These are phyloP conservation scores for Pachyseris speciosa DNA, from an alignment of 64 coral and sea anemone species.

Conservation along the genomic window DNA sequence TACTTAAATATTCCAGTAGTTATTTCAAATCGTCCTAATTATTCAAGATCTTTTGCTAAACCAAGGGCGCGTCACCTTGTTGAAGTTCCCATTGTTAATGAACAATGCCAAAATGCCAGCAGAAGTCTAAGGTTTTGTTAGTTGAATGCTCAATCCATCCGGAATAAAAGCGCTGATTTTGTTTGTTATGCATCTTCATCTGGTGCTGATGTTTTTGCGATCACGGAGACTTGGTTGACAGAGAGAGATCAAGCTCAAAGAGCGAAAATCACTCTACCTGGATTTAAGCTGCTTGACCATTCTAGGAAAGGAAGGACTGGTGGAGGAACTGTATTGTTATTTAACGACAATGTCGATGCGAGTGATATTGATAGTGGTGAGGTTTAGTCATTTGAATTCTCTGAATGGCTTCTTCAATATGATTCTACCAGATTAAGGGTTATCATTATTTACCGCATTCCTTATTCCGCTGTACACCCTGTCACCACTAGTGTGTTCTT, in stretches of 20 bases:
- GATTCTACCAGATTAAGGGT: background rate
- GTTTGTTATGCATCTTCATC: conserved; percentile 27
- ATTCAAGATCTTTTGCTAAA: conserved; percentile 32
- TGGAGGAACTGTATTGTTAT: too few relatives aligned
- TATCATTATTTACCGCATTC: too few relatives aligned
- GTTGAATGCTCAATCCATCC: conserved; percentile 28
- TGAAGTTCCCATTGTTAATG: conserved; percentile 30
- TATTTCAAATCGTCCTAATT: conserved; percentile 39
- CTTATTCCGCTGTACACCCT: too few relatives aligned
- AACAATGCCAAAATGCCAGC: background rate
- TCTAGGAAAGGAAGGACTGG: too few relatives aligned
- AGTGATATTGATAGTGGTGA: too few relatives aligned
- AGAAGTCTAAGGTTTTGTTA: conserved; percentile 8
- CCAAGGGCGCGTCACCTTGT: background rate
- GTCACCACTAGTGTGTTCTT: too few relatives aligned
- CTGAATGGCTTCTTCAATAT: too few relatives aligned
- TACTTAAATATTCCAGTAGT: conserved; percentile 29
- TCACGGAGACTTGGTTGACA: conserved; percentile 34
- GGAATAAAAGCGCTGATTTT: conserved; percentile 13
- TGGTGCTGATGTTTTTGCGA: conserved; percentile 40
- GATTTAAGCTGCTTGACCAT: too few relatives aligned
- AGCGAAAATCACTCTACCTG: too few relatives aligned
- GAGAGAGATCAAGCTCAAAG: background rate
- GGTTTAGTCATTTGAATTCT: too few relatives aligned
- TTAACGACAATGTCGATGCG: too few relatives aligned